Evolutionary conservation across 2,797 vertebrate species (phyloP).

Genomic region (Helicolenus hilgendorfi): DNA sequence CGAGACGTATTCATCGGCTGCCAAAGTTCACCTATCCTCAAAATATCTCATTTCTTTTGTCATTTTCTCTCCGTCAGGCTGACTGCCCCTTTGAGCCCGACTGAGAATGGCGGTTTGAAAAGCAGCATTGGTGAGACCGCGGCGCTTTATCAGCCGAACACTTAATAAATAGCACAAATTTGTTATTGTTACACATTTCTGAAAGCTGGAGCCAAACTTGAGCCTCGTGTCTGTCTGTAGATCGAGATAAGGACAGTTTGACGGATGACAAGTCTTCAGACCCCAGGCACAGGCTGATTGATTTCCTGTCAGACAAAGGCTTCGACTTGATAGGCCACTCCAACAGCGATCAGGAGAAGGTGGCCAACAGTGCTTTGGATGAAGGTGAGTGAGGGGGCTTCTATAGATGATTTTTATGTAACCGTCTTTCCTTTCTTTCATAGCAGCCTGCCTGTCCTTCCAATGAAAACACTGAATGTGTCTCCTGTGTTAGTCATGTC

Average conservation of each 20-base stretch:
- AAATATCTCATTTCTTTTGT: conserved; percentile 45
- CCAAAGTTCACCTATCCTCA: conserved; percentile 32
- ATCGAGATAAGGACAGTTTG: conserved; percentile 84
- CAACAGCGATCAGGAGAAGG: conserved; percentile 87
- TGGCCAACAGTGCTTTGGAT: conserved; percentile 88
- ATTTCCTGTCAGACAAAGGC: conserved; percentile 87
- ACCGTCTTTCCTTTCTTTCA: background rate
- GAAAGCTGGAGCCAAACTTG: conserved; percentile 10
- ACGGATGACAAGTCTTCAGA: conserved; percentile 80
- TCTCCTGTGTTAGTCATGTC: conserved; percentile 80
- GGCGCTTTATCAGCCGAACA: conserved; percentile 7
- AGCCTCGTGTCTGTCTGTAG: conserved; percentile 62
- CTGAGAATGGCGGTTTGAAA: conserved; percentile 91
- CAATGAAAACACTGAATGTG: conserved; percentile 21
- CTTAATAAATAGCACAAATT: conserved; percentile 33
- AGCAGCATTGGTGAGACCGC: conserved; percentile 76
- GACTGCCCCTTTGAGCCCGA: conserved; percentile 84
- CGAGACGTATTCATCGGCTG: conserved; percentile 1
- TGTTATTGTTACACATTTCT: conserved; percentile 34
- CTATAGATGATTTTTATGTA: background rate
- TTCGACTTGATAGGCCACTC: conserved; percentile 85
- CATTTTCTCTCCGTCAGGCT: conserved; percentile 66
- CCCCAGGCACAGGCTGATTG: conserved; percentile 80
- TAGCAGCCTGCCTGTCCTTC: background rate
- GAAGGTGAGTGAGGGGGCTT: conserved; percentile 86